phyloP scores from a whole-genome alignment of 2,888 invertebrate species.

The Dolomedes plantarius region DNA sequence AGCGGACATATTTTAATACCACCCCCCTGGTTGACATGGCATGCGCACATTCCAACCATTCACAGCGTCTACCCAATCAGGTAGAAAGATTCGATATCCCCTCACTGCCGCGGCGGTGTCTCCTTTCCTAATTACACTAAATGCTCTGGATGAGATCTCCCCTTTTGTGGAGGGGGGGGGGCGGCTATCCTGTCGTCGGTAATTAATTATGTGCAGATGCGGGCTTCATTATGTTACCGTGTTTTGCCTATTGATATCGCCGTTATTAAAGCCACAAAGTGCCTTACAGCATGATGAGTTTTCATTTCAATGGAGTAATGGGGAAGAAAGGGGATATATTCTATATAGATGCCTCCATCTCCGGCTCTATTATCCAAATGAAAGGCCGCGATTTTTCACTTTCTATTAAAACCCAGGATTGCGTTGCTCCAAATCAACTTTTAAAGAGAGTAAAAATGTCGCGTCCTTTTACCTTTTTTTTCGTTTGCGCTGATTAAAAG shows the following conservation, averaged over 20 bases:
- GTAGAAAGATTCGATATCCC: slow-evolving; percentile 58
- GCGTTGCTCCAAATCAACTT: slow-evolving; percentile 54
- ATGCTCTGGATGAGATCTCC: slow-evolving; percentile 28
- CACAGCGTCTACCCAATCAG: slow-evolving; percentile 63
- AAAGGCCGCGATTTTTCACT: slow-evolving; percentile 52
- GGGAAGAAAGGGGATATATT: slow-evolving; percentile 10
- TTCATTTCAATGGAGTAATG: slow-evolving; percentile 24
- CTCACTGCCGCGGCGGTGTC: slow-evolving; percentile 41
- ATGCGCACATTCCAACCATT: slow-evolving; percentile 66
- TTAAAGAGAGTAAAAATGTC: slow-evolving; percentile 22
- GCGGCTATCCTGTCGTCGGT: background rate
- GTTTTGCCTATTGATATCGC: slow-evolving; percentile 66
- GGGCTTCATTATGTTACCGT: slow-evolving; percentile 64
- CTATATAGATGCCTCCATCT: slow-evolving; percentile 37
- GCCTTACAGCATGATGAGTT: slow-evolving; percentile 63
- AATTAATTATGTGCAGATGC: slow-evolving; percentile 69
- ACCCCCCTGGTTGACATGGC: slow-evolving; percentile 11
- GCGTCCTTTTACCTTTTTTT: slow-evolving; percentile 15
- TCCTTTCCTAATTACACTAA: slow-evolving; percentile 70
- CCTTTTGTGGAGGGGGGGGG: background rate
- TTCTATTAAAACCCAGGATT: slow-evolving; percentile 54
- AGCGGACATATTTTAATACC: slow-evolving; percentile 44
- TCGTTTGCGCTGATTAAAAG: slow-evolving; percentile 58
- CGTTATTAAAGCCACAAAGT: slow-evolving; percentile 69
- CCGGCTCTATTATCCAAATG: slow-evolving; percentile 68